phyloP scores from a whole-genome alignment of 2,888 invertebrate genomes.

The Sacculina carcini region DNA sequence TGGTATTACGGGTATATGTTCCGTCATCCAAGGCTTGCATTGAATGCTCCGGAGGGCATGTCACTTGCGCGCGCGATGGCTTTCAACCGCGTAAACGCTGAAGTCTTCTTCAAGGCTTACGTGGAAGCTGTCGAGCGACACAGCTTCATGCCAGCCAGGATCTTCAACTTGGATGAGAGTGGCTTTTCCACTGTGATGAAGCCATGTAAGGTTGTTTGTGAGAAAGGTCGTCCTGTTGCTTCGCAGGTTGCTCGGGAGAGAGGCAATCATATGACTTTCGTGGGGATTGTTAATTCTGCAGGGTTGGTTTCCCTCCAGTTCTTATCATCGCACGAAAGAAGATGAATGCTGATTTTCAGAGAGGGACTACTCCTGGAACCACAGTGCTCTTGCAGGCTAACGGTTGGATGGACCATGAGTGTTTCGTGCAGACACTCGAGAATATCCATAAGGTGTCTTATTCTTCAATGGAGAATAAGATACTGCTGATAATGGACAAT shows the following conservation, averaged over 20 bases:
- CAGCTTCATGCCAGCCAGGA: neutral
- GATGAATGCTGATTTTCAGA: neutral
- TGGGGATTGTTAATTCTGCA: too few species aligned
- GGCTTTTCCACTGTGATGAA: too few species aligned
- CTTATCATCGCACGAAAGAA: conserved; percentile 3
- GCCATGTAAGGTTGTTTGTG: too few species aligned
- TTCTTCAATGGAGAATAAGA: neutral
- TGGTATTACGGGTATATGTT: too few species aligned
- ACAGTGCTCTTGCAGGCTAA: neutral
- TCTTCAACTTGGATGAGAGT: too few species aligned
- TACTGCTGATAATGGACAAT: neutral
- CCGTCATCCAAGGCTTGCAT: too few species aligned
- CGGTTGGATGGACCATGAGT: conserved; percentile 5
- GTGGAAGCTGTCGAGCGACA: neutral
- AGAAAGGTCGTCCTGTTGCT: too few species aligned
- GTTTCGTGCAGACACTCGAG: conserved; percentile 4
- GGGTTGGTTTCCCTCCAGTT: too few species aligned
- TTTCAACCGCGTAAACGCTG: neutral
- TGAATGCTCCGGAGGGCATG: too few species aligned
- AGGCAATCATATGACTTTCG: conserved; percentile 4
- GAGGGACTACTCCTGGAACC: neutral
- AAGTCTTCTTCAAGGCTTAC: conserved; percentile 4
- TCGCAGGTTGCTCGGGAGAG: too few species aligned
- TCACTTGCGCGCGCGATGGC: too few species aligned
- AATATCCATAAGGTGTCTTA: neutral